Base-by-base conservation (phyloP, 1,140 invertebrate genomes). In the Apocrypta bakeri region DNA sequence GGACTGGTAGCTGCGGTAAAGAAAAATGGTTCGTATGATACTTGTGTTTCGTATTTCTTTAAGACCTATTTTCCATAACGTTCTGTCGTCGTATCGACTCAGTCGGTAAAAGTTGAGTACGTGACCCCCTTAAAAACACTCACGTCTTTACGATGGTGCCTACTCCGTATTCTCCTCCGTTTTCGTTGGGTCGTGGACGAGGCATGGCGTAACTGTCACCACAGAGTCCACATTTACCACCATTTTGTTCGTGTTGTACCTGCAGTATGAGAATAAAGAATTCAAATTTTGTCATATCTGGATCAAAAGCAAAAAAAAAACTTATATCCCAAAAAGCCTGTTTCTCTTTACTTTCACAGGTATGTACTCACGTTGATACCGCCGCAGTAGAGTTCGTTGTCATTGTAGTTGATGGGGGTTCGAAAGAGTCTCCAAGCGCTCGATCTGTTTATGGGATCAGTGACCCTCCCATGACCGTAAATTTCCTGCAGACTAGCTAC, bases 371-470 rank as follows among this genome's bases (percentile, higher is more conserved):
- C 29, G 0, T 2, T 7, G 7, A 87, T 89, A 74, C 95, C 95
- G 56, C 95, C 95, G 87, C 95, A 96, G 88, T 92, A 95, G 24
- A 42, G 89, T 76, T 93, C 91, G 84, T 95, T 94, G 86, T 96
- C 95, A 64, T 94, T 90, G 61, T 92, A 95, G 87, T 97, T 96
- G 68, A 93, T 92, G 1, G 94, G 94, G 2, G 95, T 96, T 80
- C 94, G 92, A 90, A 95, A 96, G 37, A 95, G 95, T 85, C 93
- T 94, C 94, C 95, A 96, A 27, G 94, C 90, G 11, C 93, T 93
- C 77, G 94, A 93, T 73, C 96, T 92, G 75, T 94, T 93, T 6
- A 94, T 92, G 0, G 96, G 96, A 83, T 94, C 92, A 79, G 95
- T 86, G 87, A 96, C 89, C 89, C 94, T 93, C 21, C 95, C 96